These are phyloP conservation scores for Bagarius yarrelli DNA, from an alignment of 2,113 vertebrate species.

Conservation along the genomic window DNA sequence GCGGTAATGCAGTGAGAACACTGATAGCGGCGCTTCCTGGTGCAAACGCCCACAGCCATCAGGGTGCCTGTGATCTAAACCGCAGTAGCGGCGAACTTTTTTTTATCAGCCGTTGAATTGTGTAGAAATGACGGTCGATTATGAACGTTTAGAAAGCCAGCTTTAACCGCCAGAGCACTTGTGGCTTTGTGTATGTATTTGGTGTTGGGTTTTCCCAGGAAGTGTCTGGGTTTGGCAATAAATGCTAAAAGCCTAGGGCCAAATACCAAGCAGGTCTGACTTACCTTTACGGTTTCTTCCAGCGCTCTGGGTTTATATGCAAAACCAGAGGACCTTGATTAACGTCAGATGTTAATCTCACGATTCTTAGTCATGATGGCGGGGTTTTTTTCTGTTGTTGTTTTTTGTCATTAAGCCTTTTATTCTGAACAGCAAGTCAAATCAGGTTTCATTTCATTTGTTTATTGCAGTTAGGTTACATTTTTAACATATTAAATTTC, in stretches of 20 bases:
- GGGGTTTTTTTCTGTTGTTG: neutral
- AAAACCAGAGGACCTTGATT: neutral
- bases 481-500: no score
- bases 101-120: constrained; percentile 27
- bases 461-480: no score
- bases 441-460: no score
- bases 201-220: constrained; percentile 26
- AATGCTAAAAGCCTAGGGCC: constrained; percentile 24
- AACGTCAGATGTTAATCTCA: neutral
- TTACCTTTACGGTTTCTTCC: constrained; percentile 29
- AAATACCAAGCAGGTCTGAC: constrained; percentile 34
- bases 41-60: neutral
- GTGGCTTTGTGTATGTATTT: constrained; percentile 26
- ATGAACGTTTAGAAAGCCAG: constrained; percentile 8
- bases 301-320: neutral
- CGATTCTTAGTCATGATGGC: neutral
- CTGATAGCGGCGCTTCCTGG: neutral
- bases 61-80: constrained; percentile 5
- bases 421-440: neutral
- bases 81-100: constrained; percentile 27
- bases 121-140: constrained; percentile 1
- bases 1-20: constrained; percentile 7
- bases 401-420: neutral
- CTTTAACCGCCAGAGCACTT: constrained; percentile 21
- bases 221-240: constrained; percentile 10